phyloP scores from a whole-genome alignment of 2,888 invertebrate species.

The Crocallis elinguaria region DNA sequence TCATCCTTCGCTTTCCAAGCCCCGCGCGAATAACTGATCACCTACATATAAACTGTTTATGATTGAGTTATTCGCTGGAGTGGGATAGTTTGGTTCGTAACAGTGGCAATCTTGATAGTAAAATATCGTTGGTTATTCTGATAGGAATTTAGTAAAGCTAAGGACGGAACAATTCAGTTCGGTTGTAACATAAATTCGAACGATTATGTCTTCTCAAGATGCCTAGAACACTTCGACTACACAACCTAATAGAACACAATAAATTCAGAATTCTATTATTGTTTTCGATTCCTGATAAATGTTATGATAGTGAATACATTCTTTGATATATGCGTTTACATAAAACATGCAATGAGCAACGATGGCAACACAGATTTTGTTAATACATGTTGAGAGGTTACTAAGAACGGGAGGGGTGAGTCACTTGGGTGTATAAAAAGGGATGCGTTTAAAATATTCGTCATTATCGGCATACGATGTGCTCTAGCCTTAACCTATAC shows the following conservation, averaged over 20 bases:
- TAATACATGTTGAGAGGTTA: constrained; percentile 15
- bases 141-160: constrained; percentile 22
- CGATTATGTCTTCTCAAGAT: constrained; percentile 17
- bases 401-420: constrained; percentile 2
- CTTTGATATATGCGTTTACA: constrained; percentile 18
- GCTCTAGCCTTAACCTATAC: constrained; percentile 54
- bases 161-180: constrained; percentile 3
- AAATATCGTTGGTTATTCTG: constrained; percentile 14
- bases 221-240: too few species aligned
- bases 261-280: constrained; percentile 17
- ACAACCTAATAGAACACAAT: too few species aligned
- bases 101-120: constrained; percentile 19
- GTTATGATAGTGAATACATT: constrained; percentile 25
- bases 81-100: constrained; percentile 23
- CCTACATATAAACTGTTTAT: constrained; percentile 25
- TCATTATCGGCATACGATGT: constrained; percentile 20
- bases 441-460: constrained; percentile 14
- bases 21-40: constrained; percentile 4
- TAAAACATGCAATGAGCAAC: constrained; percentile 21
- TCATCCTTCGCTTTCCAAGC: constrained; percentile 14
- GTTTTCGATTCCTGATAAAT: constrained; percentile 20
- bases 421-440: constrained; percentile 37
- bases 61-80: constrained; percentile 26
- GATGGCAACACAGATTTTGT: constrained; percentile 10
- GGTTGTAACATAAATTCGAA: constrained; percentile 12